Evolutionary conservation across 2,797 vertebrate genomes (phyloP).

Genomic region (Cyprinella venusta): DNA sequence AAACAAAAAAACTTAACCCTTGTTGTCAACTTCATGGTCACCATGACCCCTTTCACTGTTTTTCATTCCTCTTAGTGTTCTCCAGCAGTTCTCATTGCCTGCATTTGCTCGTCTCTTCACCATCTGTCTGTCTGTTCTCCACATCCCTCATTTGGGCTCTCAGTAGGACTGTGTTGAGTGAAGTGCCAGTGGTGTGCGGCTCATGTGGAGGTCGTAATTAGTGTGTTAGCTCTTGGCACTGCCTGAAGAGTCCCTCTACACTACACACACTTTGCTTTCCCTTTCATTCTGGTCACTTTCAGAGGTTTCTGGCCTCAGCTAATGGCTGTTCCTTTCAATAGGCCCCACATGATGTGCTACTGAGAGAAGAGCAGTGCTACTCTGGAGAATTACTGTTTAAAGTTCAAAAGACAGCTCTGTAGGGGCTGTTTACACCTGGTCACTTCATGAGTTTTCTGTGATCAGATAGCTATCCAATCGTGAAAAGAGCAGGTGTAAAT

Average conservation of each 20-base stretch:
- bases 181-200: slow-evolving; percentile 72
- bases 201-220: slow-evolving; percentile 79
- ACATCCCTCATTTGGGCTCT: slow-evolving; percentile 77
- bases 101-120: slow-evolving; percentile 75
- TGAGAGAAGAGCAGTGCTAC: not conserved
- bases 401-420: not conserved
- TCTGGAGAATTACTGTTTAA: not conserved
- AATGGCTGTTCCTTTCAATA: not conserved
- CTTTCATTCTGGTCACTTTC: not conserved
- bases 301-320: slow-evolving; percentile 4
- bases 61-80: slow-evolving; percentile 51
- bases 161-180: slow-evolving; percentile 77
- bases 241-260: slow-evolving; percentile 41
- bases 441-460: too few relatives aligned
- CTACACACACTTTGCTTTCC: slow-evolving; percentile 1
- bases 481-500: too few relatives aligned
- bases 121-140: slow-evolving; percentile 77
- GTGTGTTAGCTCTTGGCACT: slow-evolving; percentile 70
- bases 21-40: slow-evolving; percentile 61
- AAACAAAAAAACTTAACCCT: not conserved
- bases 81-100: slow-evolving; percentile 63
- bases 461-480: too few relatives aligned
- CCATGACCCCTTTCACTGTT: slow-evolving; percentile 41
- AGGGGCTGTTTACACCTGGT: too few relatives aligned
- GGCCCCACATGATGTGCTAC: not conserved